Percentiles rank a stretch among this genome's conserved stretches.
These are phyloP conservation scores for Cebus imitator DNA, from an alignment of 2,113 vertebrate species.

Conservation along the genomic window DNA sequence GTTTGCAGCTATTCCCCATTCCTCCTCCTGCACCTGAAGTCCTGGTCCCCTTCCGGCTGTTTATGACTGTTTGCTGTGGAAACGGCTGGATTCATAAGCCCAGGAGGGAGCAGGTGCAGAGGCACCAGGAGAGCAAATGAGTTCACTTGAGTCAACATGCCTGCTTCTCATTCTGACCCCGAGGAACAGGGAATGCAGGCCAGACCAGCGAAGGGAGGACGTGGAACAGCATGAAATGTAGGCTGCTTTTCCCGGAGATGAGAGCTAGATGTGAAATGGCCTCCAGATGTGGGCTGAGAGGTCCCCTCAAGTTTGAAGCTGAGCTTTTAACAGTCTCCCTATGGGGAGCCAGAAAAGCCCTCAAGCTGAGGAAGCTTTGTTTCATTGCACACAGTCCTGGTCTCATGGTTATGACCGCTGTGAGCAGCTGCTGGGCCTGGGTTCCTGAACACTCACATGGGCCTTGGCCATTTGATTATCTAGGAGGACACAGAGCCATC, in stretches of 20 bases:
- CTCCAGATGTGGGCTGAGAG: slow-evolving; percentile 37
- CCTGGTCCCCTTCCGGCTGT: not conserved
- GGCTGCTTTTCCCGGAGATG: not conserved
- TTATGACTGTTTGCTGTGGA: slow-evolving; percentile 73
- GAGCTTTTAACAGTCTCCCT: not conserved
- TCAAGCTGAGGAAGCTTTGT: not conserved
- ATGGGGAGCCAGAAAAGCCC: not conserved
- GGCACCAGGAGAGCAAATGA: not conserved
- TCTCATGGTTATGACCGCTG: accelerated
- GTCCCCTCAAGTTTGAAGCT: not conserved
- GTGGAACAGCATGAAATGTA: not conserved
- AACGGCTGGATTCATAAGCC: not conserved
- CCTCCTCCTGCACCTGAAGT: slow-evolving; percentile 48
- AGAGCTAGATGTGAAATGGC: not conserved
- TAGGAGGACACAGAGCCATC: not conserved
- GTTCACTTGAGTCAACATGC: not conserved
- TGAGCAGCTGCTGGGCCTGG: not conserved
- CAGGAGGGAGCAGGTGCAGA: slow-evolving; percentile 53
- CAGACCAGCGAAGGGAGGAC: not conserved
- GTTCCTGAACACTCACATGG: not conserved
- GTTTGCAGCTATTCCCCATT: not conserved
- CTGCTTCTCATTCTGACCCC: not conserved
- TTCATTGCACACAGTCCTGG: not conserved
- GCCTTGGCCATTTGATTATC: not conserved
- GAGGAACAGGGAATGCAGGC: accelerated